Evolutionary conservation across 2,113 vertebrate species (phyloP), one percentile per base, ranked within the genome.

Genomic region (Mustelus asterias): DNA sequence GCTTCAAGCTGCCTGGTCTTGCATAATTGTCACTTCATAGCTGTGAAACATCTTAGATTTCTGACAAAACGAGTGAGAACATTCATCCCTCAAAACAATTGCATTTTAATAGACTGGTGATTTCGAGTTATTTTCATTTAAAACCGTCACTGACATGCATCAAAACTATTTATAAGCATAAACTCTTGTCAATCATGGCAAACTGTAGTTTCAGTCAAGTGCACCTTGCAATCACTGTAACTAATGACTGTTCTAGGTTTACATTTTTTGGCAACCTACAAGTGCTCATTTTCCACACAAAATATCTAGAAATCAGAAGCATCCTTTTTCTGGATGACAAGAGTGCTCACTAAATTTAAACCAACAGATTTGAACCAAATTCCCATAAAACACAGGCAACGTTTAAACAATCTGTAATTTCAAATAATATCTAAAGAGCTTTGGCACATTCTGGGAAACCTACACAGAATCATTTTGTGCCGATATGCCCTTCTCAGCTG

Each of bases 21-120:
- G 41, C 67, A 95, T 72, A 95, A 48, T 29, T 95, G 24, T 95
- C 41, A 70, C 26, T 67, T 94, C 41, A 70, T 41, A 94, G 18
- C 90, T 94, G 60, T 65, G 24, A 94, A 69, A 69, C 20, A 69
- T 70, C 18, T 94, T 94, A 94, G 41, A 37, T 70, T 94, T 94
- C 37, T 44, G 65, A 69, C 37, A 24, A 94, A 95, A 29, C 54
- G 37, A 48, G 94, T 72, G 94, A 94, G 90, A n/a, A 67, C 90
- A 65, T 63, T 37, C 90, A 94, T 94, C 92, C 65, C 70, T n/a
- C 65, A 94, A 94, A 94, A 37, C 92, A 94, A 94, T 94, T 94
- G 65, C 24, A 13, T 69, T 94, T 94, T 94, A 94, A 94, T 94
- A 44, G 90, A 67, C 90, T 65, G 60, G 48, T 94, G 90, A 69